Percentiles rank a stretch among this genome's conserved stretches.
These are phyloP conservation scores for Gymnorhina tibicen DNA, from an alignment of 2,113 vertebrate species.

Conservation along the genomic window DNA sequence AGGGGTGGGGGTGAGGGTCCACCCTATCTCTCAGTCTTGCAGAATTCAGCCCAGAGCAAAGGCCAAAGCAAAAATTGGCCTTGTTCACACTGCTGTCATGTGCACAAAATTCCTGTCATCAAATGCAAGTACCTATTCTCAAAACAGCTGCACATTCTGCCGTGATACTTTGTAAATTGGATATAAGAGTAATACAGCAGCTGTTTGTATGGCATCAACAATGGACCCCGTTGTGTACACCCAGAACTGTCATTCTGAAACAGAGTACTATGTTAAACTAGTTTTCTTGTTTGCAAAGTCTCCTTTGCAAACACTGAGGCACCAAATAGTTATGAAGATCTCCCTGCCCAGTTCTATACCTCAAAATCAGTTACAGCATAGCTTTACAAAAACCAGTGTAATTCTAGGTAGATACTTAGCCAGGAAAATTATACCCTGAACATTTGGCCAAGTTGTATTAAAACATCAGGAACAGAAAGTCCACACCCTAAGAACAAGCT, in stretches of 20 bases:
- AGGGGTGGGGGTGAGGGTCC: not conserved
- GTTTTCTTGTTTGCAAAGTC: not conserved
- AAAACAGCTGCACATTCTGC: not conserved
- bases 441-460: not conserved
- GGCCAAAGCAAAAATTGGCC: not conserved
- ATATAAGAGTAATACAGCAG: not conserved
- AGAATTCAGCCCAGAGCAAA: not conserved
- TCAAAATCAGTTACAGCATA: not conserved
- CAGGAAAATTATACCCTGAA: not conserved
- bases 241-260: not conserved
- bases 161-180: not conserved
- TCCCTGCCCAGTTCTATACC: not conserved
- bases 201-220: not conserved
- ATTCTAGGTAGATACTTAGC: not conserved
- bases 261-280: fast-evolving
- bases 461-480: not conserved
- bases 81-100: not conserved
- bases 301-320: not conserved
- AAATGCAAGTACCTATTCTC: not conserved
- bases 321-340: not conserved
- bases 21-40: not conserved
- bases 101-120: not conserved
- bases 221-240: fast-evolving
- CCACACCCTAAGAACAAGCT: not conserved
- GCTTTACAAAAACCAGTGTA: not conserved